Conservation (phyloP, 2,113 vertebrate genomes). For the Mugil cephalus region DNA sequence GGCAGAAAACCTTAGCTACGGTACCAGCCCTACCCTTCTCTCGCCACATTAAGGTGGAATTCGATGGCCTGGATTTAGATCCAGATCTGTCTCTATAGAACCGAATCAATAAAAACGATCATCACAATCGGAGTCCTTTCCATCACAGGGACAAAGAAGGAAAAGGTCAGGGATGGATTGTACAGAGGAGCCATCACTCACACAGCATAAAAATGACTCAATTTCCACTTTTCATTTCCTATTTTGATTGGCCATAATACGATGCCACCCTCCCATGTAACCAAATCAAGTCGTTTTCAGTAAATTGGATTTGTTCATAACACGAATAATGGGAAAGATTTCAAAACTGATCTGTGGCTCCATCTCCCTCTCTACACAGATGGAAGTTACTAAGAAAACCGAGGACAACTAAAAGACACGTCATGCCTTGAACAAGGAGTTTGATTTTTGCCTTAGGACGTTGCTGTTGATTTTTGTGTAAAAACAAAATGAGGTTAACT, state of each 20-base stretch:
- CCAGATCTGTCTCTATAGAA: neutral
- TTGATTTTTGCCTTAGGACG: neutral
- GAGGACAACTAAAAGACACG: neutral
- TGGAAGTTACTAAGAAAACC: neutral
- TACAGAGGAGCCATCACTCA: neutral
- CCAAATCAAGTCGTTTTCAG: slow-evolving; percentile 57
- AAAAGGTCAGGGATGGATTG: neutral
- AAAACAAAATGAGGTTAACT: no score
- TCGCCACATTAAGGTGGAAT: neutral
- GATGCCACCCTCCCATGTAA: slow-evolving; percentile 58
- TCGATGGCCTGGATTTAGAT: slow-evolving; percentile 2
- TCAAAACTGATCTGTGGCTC: slow-evolving; percentile 27
- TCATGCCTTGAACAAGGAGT: neutral
- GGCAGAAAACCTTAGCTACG: no score
- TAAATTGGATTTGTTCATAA: slow-evolving; percentile 55
- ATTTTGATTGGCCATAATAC: slow-evolving; percentile 22
- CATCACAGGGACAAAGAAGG: neutral
- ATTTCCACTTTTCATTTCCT: slow-evolving; percentile 52
- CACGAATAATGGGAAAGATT: slow-evolving; percentile 18
- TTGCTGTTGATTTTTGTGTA: no score
- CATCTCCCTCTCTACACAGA: neutral
- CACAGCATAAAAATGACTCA: neutral
- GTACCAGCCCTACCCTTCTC: no score
- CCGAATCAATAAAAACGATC: slow-evolving; percentile 2
- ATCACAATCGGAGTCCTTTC: neutral